Percentiles rank a stretch among this genome's conserved stretches.
phyloP scores from a whole-genome alignment of 2,113 vertebrate species.

The Amphilophus citrinellus region DNA sequence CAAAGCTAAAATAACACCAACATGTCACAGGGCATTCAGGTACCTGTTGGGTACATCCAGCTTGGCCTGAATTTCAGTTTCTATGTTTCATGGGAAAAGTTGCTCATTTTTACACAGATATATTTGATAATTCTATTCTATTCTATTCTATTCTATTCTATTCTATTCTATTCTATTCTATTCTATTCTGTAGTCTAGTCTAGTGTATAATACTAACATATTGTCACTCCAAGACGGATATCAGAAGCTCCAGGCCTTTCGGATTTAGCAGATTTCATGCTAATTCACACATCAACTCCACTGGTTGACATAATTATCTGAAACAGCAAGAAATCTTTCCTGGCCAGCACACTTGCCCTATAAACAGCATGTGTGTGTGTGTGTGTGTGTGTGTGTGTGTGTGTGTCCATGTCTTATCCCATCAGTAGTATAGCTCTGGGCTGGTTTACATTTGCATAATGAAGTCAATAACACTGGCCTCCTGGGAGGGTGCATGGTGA shows the following conservation, averaged over 20 bases:
- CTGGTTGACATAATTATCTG: constrained; percentile 69
- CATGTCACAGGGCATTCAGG: constrained; percentile 8
- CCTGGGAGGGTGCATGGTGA: constrained; percentile 70
- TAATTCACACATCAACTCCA: constrained; percentile 65
- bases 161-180: no score
- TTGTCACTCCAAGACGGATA: constrained; percentile 22
- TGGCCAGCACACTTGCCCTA: constrained; percentile 32
- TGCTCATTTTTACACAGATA: not conserved
- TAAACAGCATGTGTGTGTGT: constrained; percentile 34
- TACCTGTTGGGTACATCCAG: constrained; percentile 15
- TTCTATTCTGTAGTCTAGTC: not conserved
- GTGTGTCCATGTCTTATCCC: constrained; percentile 42
- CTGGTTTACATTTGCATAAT: constrained; percentile 77
- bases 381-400: constrained; percentile 4
- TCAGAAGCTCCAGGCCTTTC: constrained; percentile 21
- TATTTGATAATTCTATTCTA: not conserved
- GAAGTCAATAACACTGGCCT: constrained; percentile 76
- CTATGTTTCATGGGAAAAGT: constrained; percentile 19
- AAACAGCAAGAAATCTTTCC: constrained; percentile 65
- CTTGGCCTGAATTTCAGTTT: constrained; percentile 9
- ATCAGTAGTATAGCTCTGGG: constrained; percentile 72
- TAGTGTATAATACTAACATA: not conserved
- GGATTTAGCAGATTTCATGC: constrained; percentile 44
- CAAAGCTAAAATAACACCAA: constrained; percentile 1
- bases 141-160: no score